A percentile compares a stretch with the other conserved stretches of the same genome.
Evolutionary conservation across 2,888 invertebrate genomes (phyloP).

Genomic region (Incurvaria masculella): DNA sequence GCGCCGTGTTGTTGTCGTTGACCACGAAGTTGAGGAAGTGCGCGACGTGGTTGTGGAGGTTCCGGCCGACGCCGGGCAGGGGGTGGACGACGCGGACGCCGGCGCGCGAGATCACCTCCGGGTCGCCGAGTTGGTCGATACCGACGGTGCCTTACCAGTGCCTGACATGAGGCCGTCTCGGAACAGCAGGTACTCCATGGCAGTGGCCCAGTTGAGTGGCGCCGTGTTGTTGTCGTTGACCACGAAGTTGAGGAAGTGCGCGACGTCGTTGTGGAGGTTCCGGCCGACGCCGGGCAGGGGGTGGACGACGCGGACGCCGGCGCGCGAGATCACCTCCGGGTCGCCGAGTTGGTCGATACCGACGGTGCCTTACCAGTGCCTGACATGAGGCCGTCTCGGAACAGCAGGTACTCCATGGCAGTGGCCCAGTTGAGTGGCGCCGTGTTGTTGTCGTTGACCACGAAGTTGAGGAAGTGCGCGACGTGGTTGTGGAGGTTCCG

Average conservation of each 20-base stretch:
- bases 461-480: slow-evolving; percentile 74
- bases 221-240: slow-evolving; percentile 83
- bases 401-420: slow-evolving; percentile 86
- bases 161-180: slow-evolving; percentile 88
- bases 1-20: slow-evolving; percentile 79
- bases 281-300: slow-evolving; percentile 77
- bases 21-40: slow-evolving; percentile 75
- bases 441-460: slow-evolving; percentile 80
- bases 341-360: too few species aligned
- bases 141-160: slow-evolving; percentile 71
- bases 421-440: slow-evolving; percentile 89
- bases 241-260: slow-evolving; percentile 73
- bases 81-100: slow-evolving; percentile 67
- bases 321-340: slow-evolving; percentile 61
- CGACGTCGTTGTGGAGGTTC: slow-evolving; percentile 85
- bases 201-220: slow-evolving; percentile 88
- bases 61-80: slow-evolving; percentile 78
- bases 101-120: slow-evolving; percentile 61
- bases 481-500: slow-evolving; percentile 86
- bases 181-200: slow-evolving; percentile 86
- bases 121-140: too few species aligned
- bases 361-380: slow-evolving; percentile 81
- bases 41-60: slow-evolving; percentile 85
- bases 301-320: slow-evolving; percentile 65
- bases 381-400: slow-evolving; percentile 86